Percentiles rank a stretch among this genome's conserved stretches.
Conservation (phyloP, 1,140 invertebrate genomes). For the Octopus bimaculoides region DNA sequence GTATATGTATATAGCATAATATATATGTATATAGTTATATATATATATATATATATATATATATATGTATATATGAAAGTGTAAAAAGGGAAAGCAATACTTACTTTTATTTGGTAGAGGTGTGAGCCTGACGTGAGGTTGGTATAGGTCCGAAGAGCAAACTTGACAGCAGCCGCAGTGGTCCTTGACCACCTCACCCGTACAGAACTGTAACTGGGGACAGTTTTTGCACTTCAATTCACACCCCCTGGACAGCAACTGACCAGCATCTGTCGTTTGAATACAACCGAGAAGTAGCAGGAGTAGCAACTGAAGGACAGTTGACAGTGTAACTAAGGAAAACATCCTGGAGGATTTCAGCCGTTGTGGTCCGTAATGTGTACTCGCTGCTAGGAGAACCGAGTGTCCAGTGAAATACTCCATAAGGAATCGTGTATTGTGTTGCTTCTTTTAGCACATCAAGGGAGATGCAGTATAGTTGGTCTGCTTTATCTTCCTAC, state of each 20-base stretch:
- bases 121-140: constrained; percentile 10
- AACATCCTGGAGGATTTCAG: background rate
- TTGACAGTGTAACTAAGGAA: background rate
- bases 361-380: no score
- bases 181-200: constrained; percentile 36
- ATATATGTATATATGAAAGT: no score
- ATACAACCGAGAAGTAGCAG: background rate
- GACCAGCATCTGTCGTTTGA: background rate
- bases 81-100: background rate
- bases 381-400: no score
- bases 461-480: no score
- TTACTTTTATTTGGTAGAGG: constrained; percentile 14
- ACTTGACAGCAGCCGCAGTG: constrained; percentile 38
- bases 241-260: constrained; percentile 23
- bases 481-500: no score
- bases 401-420: no score
- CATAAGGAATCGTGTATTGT: no score
- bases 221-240: constrained; percentile 34
- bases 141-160: constrained; percentile 33
- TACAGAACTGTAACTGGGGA: constrained; percentile 37
- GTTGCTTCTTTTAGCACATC: no score
- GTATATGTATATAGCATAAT: no score
- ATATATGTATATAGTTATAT: no score
- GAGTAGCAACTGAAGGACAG: background rate
- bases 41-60: no score